Evolutionary conservation across 2,797 vertebrate genomes (phyloP).

Genomic region (Distichodus sexfasciatus): DNA sequence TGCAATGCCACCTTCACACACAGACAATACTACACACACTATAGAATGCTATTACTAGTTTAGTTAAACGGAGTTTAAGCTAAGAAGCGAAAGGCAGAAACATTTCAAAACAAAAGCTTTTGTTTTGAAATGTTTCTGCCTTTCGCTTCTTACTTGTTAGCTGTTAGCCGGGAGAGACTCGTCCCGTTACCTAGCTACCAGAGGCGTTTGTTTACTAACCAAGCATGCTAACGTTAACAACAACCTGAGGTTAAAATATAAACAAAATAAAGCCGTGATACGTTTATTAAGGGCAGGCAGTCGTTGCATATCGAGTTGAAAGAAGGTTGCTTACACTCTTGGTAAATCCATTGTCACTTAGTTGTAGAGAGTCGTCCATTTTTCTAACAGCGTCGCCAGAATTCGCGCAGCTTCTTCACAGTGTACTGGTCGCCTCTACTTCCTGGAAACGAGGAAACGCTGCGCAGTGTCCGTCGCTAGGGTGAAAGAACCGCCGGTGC

Average conservation of each 20-base stretch:
- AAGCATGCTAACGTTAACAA: no score
- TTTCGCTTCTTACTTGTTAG: no score
- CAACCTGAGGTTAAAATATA: background rate
- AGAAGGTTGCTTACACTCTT: conserved; percentile 66
- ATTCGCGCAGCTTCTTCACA: conserved; percentile 20
- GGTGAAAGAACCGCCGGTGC: background rate
- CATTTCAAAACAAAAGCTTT: no score
- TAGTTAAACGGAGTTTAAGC: no score
- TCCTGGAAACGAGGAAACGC: conserved; percentile 69
- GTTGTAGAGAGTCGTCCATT: conserved; percentile 79
- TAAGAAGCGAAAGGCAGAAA: no score
- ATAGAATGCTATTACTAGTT: no score
- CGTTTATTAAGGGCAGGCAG: background rate
- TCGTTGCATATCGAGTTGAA: background rate
- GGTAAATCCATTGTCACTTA: conserved; percentile 60
- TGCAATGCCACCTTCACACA: no score
- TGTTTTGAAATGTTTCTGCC: no score
- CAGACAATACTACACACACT: no score
- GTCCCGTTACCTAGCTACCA: background rate
- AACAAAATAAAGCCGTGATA: background rate
- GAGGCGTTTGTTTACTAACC: background rate
- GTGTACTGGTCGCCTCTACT: conserved; percentile 51
- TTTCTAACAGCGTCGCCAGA: conserved; percentile 16
- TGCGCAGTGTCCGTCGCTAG: conserved; percentile 67
- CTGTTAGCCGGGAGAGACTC: no score